Percentiles rank a stretch among this genome's conserved stretches.
Conservation (phyloP, 2,113 vertebrate genomes). For the Chaenogobius annularis region DNA sequence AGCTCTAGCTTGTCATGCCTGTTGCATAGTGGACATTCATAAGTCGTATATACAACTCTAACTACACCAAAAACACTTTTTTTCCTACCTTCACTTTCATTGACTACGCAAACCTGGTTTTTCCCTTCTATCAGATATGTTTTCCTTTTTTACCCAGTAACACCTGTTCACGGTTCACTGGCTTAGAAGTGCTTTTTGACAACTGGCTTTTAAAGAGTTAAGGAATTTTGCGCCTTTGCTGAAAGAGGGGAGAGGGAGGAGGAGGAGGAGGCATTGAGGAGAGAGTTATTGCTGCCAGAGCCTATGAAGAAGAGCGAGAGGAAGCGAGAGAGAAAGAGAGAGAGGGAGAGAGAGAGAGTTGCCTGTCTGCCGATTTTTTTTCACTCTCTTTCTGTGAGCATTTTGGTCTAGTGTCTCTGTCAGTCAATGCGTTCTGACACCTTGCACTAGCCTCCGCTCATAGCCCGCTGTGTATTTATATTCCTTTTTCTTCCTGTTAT, state of each 20-base stretch:
- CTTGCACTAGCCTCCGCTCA: constrained; percentile 63
- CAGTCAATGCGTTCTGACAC: constrained; percentile 69
- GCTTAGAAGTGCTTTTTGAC: not conserved
- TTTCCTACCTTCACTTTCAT: not conserved
- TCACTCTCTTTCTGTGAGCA: constrained; percentile 17
- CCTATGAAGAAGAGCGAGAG: constrained; percentile 14
- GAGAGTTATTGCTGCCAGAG: constrained; percentile 23
- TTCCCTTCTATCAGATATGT: no score
- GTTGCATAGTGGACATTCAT: no score
- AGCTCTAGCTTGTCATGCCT: no score
- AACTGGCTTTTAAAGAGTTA: constrained; percentile 59
- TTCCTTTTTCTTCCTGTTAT: constrained; percentile 29
- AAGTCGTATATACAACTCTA: not conserved
- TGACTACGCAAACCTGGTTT: not conserved
- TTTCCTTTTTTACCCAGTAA: not conserved
- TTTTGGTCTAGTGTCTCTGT: constrained; percentile 24
- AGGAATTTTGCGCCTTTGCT: constrained; percentile 45
- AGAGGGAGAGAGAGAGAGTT: constrained; percentile 51
- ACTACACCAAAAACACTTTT: not conserved
- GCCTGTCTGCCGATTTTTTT: constrained; percentile 46
- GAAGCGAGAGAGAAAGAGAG: not conserved
- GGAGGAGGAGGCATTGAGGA: constrained; percentile 16
- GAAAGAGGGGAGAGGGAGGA: constrained; percentile 30
- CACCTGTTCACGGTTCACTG: not conserved
- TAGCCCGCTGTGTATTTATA: constrained; percentile 53